phyloP scores from a whole-genome alignment of 2,888 invertebrate genomes.

The Pollenia angustigena region DNA sequence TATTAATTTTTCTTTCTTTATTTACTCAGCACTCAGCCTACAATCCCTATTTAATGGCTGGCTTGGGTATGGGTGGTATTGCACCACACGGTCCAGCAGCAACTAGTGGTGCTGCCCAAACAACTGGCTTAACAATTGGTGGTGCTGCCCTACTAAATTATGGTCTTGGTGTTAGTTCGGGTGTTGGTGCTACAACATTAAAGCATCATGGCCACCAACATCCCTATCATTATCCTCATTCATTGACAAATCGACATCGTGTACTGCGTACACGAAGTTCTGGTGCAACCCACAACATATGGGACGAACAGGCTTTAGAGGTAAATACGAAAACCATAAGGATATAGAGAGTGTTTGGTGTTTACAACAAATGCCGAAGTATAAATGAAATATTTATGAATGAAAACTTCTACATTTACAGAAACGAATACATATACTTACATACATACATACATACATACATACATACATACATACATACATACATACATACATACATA shows the following conservation, averaged over 20 bases:
- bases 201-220: conserved; percentile 78
- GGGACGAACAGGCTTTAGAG: conserved; percentile 84
- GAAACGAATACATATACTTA: neutral
- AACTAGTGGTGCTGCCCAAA: conserved; percentile 72
- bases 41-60: conserved; percentile 81
- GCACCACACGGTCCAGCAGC: conserved; percentile 58
- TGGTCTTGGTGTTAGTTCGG: conserved; percentile 63
- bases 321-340: conserved; percentile 75
- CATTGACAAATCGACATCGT: conserved; percentile 82
- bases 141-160: conserved; percentile 75
- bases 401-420: conserved; percentile 5
- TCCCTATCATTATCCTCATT: conserved; percentile 80
- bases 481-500: neutral
- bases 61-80: conserved; percentile 79
- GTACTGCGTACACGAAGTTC: conserved; percentile 83
- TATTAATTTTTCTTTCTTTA: conserved; percentile 4
- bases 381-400: conserved; percentile 46
- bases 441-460: neutral
- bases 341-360: conserved; percentile 5
- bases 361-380: neutral
- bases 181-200: conserved; percentile 65
- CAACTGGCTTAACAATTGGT: conserved; percentile 77
- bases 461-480: neutral
- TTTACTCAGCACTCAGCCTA: conserved; percentile 78
- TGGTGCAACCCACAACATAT: conserved; percentile 82